Evolutionary conservation across 2,888 invertebrate species (phyloP), one percentile per base, ranked within the genome.

Genomic region (Ennomos erosarius): DNA sequence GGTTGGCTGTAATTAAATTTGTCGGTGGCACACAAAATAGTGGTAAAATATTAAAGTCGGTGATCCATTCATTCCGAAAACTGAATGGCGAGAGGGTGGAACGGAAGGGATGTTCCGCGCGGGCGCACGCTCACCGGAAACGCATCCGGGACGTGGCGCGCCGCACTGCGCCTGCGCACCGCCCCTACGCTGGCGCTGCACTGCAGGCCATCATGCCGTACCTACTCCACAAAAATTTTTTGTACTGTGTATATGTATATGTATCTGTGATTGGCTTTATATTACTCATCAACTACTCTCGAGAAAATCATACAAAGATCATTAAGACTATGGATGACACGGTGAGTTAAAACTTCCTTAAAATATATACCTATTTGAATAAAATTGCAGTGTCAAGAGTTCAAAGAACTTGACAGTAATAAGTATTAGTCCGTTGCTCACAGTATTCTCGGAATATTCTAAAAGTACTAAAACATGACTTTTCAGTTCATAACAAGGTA

Each of bases 61-160:
- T 71, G 72, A 70, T 75, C 76, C 79, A 84, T 87, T 84, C 76
- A 80, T 77, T 79, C 75, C 73, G 75, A 79, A 84, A 84, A 79
- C 63, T 77, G 79, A 81, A 81, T 79, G 75, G 76, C 76, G 81
- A 82, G 84, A 85, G 86, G 86, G 81, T 88, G 86, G 79, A 84
- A 81, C 89, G 91, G 90, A 90, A 88, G 87, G 85, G 87, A 82
- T 88, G 90, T 88, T 88, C 84, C 85, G 85, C 88, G 82, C 84
- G 84, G 82, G 79, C 82, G 86, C 88, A 77, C 85, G 79, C 79
- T 75, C 82, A 78, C 84, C 91, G 91, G 91, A 91, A 84, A 82
- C 75, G 82, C 90, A 87, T 90, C 91, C 91, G 90, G 91, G 88
- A 88, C 88, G 88, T 78, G 86, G 86, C 83, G 76, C 80, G 84